Evolutionary conservation across 2,113 vertebrate species (phyloP), one percentile per base, ranked within the genome.

Genomic region (Spermophilus dauricus): DNA sequence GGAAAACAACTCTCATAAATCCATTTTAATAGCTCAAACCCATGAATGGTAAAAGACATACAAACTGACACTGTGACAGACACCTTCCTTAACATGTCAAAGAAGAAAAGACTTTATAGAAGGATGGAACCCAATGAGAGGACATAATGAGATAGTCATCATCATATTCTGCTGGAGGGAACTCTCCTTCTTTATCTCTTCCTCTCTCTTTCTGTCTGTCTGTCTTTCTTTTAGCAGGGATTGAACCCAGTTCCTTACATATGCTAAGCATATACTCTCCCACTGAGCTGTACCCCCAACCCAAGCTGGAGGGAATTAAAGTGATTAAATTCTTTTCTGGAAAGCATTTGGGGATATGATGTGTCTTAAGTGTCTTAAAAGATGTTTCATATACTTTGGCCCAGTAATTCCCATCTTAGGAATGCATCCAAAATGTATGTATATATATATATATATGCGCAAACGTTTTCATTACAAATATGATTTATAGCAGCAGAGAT

Each of bases 1-100:
- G n/a, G 45, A 94, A 65, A 65, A 67, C 0, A 67, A 85, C 22
- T 69, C 84, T 76, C 75, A 61, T 78, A 65, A 63, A 77, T 92
- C 7, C 73, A n/a, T 82, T 93, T 93, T 92, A 39, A 85, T 70
- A 93, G 22, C n/a, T 70, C 58, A 91, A 89, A 48, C n/a, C 81
- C 11, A 45, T 63, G 86, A 48, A 80, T 93, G 76, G 84, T 45
- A 91, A 77, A 90, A 83, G 37, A 86, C 73, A 89, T 72, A 77
- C 28, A 84, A 91, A 91, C 13, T 48, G 22, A 78, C 53, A 76
- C 13, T 51, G 1, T 1, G 63, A 95, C 51, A 93, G 93, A 94
- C 63, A 65, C 22, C 28, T 58, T 90, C 32, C 65, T 95, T 89
- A 63, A 61, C 28, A 34, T 73, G 30, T 58, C 24, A 72, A 87